Percentiles rank a stretch among this genome's conserved stretches.
These are phyloP conservation scores for Stegostoma tigrinum DNA, from an alignment of 2,113 vertebrate genomes.

Conservation along the genomic window DNA sequence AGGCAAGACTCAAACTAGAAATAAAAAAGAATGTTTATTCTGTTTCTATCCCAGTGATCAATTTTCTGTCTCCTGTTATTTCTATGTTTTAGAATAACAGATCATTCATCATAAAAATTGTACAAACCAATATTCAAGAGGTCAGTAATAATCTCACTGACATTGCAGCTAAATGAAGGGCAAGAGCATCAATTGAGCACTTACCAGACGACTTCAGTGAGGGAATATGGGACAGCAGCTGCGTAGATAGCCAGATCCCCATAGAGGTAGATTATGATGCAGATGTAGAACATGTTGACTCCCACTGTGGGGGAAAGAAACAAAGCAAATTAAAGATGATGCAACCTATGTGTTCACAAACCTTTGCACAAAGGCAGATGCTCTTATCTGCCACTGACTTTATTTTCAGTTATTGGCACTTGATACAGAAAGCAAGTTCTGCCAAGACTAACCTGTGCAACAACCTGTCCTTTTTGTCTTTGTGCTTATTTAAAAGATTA, in stretches of 20 bases:
- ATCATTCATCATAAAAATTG: background rate
- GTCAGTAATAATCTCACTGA: constrained; percentile 7
- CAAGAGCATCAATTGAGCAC: constrained; percentile 44
- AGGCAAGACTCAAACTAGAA: background rate
- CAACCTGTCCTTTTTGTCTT: constrained; percentile 34
- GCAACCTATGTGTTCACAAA: constrained; percentile 24
- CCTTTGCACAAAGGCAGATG: constrained; percentile 26
- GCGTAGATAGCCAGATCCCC: constrained; percentile 97
- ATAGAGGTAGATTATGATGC: constrained; percentile 93
- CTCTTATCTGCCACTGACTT: constrained; percentile 12
- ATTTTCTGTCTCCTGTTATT: background rate
- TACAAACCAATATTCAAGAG: background rate
- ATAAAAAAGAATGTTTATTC: background rate
- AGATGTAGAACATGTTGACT: constrained; percentile 97
- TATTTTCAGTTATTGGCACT: constrained; percentile 28
- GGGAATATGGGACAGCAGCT: constrained; percentile 84
- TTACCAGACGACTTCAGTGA: constrained; percentile 96
- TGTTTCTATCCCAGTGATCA: background rate
- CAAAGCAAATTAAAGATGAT: constrained; percentile 38
- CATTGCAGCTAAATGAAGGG: constrained; percentile 20
- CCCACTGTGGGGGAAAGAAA: constrained; percentile 69
- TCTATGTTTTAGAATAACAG: background rate
- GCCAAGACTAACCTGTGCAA: background rate
- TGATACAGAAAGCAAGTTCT: background rate
- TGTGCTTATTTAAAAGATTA: constrained; percentile 9